Conservation (phyloP, 2,797 vertebrate genomes). For the Acanthornis magna region DNA sequence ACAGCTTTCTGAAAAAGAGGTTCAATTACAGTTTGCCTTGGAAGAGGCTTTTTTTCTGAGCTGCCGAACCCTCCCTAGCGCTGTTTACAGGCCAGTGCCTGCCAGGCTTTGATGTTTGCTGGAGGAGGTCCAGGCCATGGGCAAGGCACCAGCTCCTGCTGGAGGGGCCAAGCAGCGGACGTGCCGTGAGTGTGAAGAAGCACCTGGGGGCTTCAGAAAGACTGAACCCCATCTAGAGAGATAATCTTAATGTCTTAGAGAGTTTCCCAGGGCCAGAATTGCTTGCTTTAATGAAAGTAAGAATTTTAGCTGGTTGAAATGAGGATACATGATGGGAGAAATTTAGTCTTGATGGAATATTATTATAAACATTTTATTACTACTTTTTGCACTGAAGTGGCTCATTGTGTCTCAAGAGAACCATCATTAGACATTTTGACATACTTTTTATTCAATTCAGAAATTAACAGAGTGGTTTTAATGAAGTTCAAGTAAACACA, state of each 20-base stretch:
- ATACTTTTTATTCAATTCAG: constrained; percentile 50
- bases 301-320: constrained; percentile 7
- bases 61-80: not conserved
- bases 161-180: not conserved
- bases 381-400: not conserved
- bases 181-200: not conserved
- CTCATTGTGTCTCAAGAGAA: constrained; percentile 19
- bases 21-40: not conserved
- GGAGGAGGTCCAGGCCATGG: not conserved
- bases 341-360: not conserved
- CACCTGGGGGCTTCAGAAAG: not conserved
- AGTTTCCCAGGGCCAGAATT: not conserved
- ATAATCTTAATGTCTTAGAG: not conserved
- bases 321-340: not conserved
- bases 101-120: constrained; percentile 6
- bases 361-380: constrained; percentile 13
- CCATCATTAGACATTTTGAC: constrained; percentile 54
- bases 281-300: not conserved
- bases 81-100: not conserved
- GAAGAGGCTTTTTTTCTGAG: not conserved
- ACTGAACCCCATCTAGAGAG: not conserved
- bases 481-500: constrained; percentile 23
- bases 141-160: not conserved
- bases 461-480: constrained; percentile 54
- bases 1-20: not conserved